Evolutionary conservation across 2,113 vertebrate genomes (phyloP).

Genomic region (Dromaius novaehollandiae): DNA sequence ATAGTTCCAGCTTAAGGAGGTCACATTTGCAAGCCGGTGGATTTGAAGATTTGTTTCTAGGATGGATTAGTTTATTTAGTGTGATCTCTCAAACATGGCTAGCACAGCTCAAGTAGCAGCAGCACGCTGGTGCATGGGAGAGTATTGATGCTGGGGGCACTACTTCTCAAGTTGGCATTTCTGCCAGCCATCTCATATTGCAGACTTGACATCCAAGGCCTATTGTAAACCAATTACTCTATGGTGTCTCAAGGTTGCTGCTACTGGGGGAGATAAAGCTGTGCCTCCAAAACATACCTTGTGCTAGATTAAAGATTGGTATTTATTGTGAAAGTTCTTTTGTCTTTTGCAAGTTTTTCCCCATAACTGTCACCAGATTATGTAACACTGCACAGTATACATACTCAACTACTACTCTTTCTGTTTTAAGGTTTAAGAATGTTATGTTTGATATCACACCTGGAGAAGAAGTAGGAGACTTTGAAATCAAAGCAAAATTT

Average conservation of each 20-base stretch:
- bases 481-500: constrained; percentile 96
- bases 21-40: background rate
- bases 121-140: background rate
- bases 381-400: background rate
- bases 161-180: background rate
- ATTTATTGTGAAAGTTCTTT: background rate
- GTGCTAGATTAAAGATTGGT: background rate
- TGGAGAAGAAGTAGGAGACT: constrained; percentile 95
- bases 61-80: background rate
- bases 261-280: background rate
- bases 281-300: too few species aligned
- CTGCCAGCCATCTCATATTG: background rate
- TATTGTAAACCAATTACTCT: background rate
- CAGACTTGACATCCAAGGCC: background rate
- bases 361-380: background rate
- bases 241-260: background rate
- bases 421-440: constrained; percentile 88
- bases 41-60: background rate
- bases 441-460: constrained; percentile 95
- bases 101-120: background rate
- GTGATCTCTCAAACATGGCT: background rate
- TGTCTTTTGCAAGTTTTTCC: background rate
- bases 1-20: background rate
- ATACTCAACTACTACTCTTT: background rate
- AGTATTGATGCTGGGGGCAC: too few species aligned